phyloP scores from a whole-genome alignment of 2,113 vertebrate genomes.

The Pseudopipra pipra region DNA sequence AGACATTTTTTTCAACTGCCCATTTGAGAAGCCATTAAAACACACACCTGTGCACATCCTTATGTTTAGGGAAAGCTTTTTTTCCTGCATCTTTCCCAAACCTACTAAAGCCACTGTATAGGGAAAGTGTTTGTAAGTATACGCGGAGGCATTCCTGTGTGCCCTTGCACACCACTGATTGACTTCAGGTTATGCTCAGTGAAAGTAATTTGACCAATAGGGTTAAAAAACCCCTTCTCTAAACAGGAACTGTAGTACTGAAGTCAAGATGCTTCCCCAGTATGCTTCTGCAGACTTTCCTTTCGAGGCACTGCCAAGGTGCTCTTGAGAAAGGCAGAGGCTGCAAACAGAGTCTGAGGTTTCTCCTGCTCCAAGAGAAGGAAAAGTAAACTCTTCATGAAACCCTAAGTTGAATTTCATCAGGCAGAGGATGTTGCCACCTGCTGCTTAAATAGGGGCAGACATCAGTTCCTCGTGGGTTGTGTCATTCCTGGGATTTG shows the following conservation, averaged over 20 bases:
- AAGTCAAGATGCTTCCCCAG: background rate
- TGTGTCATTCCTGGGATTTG: background rate
- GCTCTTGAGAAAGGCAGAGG: background rate
- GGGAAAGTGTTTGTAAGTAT: background rate
- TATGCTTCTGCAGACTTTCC: background rate
- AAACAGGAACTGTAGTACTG: background rate
- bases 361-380: background rate
- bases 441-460: conserved; percentile 12
- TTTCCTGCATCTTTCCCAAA: background rate
- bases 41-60: accelerated
- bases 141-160: accelerated
- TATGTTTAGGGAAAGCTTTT: background rate
- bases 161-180: background rate
- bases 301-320: background rate
- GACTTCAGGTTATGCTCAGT: background rate
- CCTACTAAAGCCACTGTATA: background rate
- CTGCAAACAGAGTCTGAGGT: background rate
- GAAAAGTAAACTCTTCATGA: background rate
- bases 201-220: background rate
- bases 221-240: background rate
- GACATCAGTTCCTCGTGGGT: background rate
- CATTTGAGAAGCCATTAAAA: background rate
- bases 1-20: background rate
- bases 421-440: conserved; percentile 35
- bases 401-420: background rate